Base-by-base conservation (phyloP, 2,888 invertebrate genomes). In the Drosophila yooni region DNA sequence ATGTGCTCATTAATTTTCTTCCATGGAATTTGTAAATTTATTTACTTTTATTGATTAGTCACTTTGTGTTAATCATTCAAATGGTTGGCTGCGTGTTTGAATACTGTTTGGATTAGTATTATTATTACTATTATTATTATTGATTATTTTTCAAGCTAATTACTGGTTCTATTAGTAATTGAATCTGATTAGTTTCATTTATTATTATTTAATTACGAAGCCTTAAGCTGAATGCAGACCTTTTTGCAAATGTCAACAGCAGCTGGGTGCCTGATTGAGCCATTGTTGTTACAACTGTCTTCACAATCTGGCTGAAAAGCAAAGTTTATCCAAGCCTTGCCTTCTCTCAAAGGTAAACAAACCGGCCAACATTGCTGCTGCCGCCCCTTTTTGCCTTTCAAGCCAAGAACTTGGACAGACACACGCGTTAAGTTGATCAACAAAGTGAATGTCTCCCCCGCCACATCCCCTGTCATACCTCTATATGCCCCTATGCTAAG, bases 341-440 rank as follows among this genome's bases (percentile, higher is more conserved):
- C 66, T 25, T 25, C 46, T 34, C 59, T 60, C 21, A 40, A 72
- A 78, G 72, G 72, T 72, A 78, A 76, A 72, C 79, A 78, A 43
- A 63, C 50, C 40, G 67, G 57, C 21, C 58, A 57, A 34, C 50
- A 46, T 21, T 61, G 53, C 25, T 31, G 21, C 36, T 34, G 34
- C 36, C 62, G 34, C 51, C 36, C 25, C 27, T 27, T 10, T 29
- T 3, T 43, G 36, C 57, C 25, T 25, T 46, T 58, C 56, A 58
- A 29, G 62, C 69, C 48, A 60, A 74, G 58, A 61, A 67, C 53
- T 70, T 78, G 76, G 48, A 53, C 64, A 79, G 79, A 78, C 79
- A 79, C 62, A 78, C 65, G 72, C 79, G 53, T 57, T 60, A 72
- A 79, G 79, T 78, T 79, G 79, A 65, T 78, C 79, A 75, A 71